Evolutionary conservation across 1,140 invertebrate species (phyloP).

Genomic region (Penaeus japonicus): DNA sequence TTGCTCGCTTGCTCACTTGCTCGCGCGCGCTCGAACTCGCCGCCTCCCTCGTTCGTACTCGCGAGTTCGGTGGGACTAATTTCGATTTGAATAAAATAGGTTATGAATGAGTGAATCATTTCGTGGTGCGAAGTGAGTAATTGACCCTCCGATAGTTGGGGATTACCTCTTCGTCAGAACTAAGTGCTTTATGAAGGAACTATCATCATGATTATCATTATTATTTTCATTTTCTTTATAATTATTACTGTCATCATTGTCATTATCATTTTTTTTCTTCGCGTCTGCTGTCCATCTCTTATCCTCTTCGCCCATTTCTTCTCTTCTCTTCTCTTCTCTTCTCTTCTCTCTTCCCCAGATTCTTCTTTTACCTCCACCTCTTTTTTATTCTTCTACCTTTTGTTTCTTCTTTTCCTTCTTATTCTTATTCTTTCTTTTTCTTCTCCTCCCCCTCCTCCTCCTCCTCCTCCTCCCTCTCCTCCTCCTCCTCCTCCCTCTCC

Average conservation of each 20-base stretch:
- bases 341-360: neutral
- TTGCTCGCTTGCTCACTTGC: too few relatives aligned
- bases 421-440: neutral
- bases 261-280: neutral
- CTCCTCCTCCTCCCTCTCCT: neutral
- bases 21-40: too few relatives aligned
- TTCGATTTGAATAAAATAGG: too few relatives aligned
- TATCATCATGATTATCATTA: neutral
- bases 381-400: neutral
- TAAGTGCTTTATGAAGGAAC: neutral
- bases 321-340: neutral
- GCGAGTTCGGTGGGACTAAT: too few relatives aligned
- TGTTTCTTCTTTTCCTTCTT: neutral
- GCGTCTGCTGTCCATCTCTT: neutral
- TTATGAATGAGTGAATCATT: too few relatives aligned
- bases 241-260: neutral
- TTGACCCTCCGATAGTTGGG: too few relatives aligned
- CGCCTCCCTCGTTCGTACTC: too few relatives aligned
- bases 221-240: neutral
- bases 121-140: too few relatives aligned
- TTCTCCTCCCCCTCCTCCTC: neutral
- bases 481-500: neutral
- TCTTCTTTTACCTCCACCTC: neutral
- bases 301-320: neutral
- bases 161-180: too few relatives aligned